A percentile compares a stretch with the other conserved stretches of the same genome.
Evolutionary conservation across 2,888 invertebrate species (phyloP).

Genomic region (Microplitis deprimator): DNA sequence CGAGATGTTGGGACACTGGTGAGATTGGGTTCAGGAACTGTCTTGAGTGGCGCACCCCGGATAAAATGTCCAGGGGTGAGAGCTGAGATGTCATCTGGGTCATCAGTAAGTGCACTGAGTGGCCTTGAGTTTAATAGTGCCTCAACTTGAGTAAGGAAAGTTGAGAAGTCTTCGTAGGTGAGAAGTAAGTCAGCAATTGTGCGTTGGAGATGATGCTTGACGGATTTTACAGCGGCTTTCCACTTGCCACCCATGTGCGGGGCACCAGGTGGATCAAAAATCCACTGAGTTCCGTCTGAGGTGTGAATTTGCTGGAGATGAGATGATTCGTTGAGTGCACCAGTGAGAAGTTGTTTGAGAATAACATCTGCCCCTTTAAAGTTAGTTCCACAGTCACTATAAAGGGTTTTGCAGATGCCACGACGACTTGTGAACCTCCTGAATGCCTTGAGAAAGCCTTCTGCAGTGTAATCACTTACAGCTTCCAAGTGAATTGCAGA

Average conservation of each 20-base stretch:
- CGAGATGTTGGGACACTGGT: neutral
- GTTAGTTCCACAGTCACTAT: slow-evolving; percentile 52
- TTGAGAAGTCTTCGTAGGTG: too few species aligned
- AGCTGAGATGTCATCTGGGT: slow-evolving; percentile 5
- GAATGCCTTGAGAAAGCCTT: too few species aligned
- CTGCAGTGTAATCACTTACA: too few species aligned
- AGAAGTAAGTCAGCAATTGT: too few species aligned
- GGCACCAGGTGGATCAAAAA: slow-evolving; percentile 53
- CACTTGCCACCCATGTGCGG: slow-evolving; percentile 57
- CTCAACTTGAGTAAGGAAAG: neutral
- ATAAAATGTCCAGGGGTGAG: slow-evolving; percentile 1
- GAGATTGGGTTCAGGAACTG: slow-evolving; percentile 4
- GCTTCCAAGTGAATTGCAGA: too few species aligned
- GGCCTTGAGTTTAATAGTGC: slow-evolving; percentile 27
- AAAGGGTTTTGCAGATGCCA: slow-evolving; percentile 44
- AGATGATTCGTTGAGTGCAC: too few species aligned
- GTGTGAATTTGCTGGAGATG: too few species aligned
- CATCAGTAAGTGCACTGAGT: slow-evolving; percentile 15
- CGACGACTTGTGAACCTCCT: slow-evolving; percentile 46
- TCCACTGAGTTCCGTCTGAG: slow-evolving; percentile 42
- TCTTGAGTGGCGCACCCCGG: neutral
- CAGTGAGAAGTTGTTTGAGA: neutral
- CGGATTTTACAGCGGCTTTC: slow-evolving; percentile 47
- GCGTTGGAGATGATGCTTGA: neutral
- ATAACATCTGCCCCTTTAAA: slow-evolving; percentile 49